Base-by-base conservation (phyloP, 2,797 vertebrate genomes). In the Telmatherina bonti region DNA sequence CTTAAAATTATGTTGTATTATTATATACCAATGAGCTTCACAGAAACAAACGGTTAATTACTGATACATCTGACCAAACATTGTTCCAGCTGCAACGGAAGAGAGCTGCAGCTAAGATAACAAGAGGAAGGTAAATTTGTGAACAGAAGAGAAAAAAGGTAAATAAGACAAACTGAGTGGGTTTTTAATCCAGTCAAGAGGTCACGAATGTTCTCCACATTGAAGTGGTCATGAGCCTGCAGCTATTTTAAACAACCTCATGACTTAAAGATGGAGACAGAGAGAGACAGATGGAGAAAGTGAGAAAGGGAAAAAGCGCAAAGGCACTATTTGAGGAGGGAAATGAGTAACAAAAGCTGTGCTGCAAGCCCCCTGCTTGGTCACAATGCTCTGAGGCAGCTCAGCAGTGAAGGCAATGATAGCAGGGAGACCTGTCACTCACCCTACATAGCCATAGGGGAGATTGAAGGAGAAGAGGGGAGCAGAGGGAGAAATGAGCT, bases 371-470 rank as follows among this genome's bases (percentile, higher is more conserved):
- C 86, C 88, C 89, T 76, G 82, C 85, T 70, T 89, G 85, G 85
- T 76, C 88, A 78, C 76, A 72, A 72, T 10, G 88, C 88, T 92
- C 72, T 71, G 70, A 88, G 91, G 93, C 90, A 88, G 82, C 80
- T 85, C 78, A 63, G 81, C 76, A 54, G 81, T 60, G 63, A 80
- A 73, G 76, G 81, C 73, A 73, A 71, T 67, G 86, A 91, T 92
- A 90, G 88, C 85, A 60, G 85, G 87, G 82, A 88, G 79, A 89
- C 85, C 89, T 91, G 93, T 78, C 91, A 91, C 76, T 93, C 91
- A 93, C 88, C 78, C 78, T 74, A 76, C 79, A 66, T 84, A 85
- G 83, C 84, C 76, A 74, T 31, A 2, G 82, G 87, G 87, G 85
- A 70, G 69, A 85, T 20, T 73, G 79, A 71, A 71, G 70, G 56